These are phyloP conservation scores for Scolopax bukidnonensis DNA, from an alignment of 2,797 vertebrate genomes.

Conservation along the genomic window DNA sequence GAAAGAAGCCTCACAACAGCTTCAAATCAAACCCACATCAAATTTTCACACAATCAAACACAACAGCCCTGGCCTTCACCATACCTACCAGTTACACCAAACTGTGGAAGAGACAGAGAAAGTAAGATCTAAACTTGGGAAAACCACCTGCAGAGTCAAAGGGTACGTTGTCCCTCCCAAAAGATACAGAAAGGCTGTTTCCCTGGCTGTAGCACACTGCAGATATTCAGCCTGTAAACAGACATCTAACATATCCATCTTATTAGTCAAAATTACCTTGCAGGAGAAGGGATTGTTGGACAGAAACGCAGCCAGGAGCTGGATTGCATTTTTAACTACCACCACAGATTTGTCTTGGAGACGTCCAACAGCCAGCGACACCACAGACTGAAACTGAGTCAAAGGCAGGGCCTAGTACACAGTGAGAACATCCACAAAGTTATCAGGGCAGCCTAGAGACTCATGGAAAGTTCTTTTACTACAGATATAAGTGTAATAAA, in stretches of 20 bases:
- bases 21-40: not conserved
- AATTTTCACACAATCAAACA: not conserved
- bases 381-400: conserved; percentile 88
- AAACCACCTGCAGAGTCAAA: not conserved
- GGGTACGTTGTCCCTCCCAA: not conserved
- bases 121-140: not conserved
- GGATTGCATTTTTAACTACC: conserved; percentile 93
- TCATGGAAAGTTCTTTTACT: not conserved
- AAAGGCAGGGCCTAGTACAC: conserved; percentile 87
- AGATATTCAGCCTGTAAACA: not conserved
- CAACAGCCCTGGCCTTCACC: not conserved
- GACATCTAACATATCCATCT: not conserved
- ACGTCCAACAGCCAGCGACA: conserved; percentile 88
- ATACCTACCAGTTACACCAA: not conserved
- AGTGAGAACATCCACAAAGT: not conserved
- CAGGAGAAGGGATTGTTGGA: conserved; percentile 97
- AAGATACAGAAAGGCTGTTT: not conserved
- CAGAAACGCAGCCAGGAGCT: conserved; percentile 91
- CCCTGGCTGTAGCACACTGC: not conserved
- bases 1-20: not conserved
- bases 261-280: conserved; percentile 81
- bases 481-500: not conserved
- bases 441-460: not conserved
- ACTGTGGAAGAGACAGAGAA: not conserved
- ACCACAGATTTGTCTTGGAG: conserved; percentile 93